A percentile compares a stretch with the other conserved stretches of the same genome.
phyloP scores from a whole-genome alignment of 2,113 vertebrate genomes.

The Callithrix jacchus region DNA sequence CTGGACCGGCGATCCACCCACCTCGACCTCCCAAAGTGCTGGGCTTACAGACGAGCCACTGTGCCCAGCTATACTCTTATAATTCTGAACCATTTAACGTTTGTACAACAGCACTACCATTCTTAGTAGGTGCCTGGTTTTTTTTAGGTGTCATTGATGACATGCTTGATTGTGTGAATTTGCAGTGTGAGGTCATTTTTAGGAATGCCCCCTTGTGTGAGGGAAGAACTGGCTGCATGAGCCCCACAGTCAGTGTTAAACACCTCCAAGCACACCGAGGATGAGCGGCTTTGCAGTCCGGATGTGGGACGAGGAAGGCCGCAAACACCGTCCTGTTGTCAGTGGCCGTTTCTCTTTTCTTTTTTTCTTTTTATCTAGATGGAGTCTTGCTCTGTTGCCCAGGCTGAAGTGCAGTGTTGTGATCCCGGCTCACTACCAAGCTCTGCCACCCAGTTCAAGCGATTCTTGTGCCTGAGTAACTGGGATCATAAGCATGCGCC shows the following conservation, averaged over 20 bases:
- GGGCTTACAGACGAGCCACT: too few species aligned
- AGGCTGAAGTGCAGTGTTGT: too few species aligned
- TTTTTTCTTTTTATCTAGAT: too few species aligned
- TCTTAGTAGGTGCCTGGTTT: not conserved
- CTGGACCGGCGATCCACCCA: too few species aligned
- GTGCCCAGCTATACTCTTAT: not conserved
- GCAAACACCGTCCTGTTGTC: not conserved
- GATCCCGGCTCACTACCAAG: too few species aligned
- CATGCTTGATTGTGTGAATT: not conserved
- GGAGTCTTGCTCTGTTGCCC: too few species aligned
- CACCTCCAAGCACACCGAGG: not conserved
- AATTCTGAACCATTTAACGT: not conserved
- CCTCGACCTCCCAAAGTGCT: too few species aligned
- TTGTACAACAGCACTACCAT: not conserved
- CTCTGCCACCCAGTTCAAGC: not conserved
- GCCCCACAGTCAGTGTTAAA: not conserved
- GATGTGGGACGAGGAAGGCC: not conserved
- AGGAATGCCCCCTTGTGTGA: not conserved
- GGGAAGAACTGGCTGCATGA: not conserved
- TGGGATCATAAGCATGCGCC: too few species aligned
- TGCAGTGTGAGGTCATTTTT: not conserved
- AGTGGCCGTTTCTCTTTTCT: not conserved
- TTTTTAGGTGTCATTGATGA: not conserved
- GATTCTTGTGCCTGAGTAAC: not conserved
- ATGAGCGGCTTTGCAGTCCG: rapidly evolving